phyloP scores from a whole-genome alignment of 2,888 invertebrate genomes.

The Hypselothyrea guttata region DNA sequence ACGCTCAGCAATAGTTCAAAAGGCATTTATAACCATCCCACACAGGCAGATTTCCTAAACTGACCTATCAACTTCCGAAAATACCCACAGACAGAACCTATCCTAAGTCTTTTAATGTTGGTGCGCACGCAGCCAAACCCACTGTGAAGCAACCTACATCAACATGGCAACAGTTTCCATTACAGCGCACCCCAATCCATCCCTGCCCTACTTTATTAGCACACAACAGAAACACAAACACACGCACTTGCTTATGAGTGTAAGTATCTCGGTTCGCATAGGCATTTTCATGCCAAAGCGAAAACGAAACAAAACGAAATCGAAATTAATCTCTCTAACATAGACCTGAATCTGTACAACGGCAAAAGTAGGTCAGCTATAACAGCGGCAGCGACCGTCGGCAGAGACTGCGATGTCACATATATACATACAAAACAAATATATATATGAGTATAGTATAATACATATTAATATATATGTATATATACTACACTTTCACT shows the following conservation, averaged over 20 bases:
- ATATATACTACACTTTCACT: constrained; percentile 94
- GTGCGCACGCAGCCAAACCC: constrained; percentile 6
- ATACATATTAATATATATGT: no score
- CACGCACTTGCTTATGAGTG: constrained; percentile 12
- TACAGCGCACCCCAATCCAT: constrained; percentile 31
- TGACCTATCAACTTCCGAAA: constrained; percentile 64
- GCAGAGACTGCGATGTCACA: constrained; percentile 29
- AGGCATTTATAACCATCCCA: no score
- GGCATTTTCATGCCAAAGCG: constrained; percentile 57
- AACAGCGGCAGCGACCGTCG: constrained; percentile 79
- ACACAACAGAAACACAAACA: constrained; percentile 16
- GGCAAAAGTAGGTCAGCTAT: constrained; percentile 89
- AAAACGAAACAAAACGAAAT: constrained; percentile 70
- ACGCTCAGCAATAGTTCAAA: no score
- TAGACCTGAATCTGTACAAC: constrained; percentile 92
- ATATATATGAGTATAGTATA: no score
- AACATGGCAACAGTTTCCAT: constrained; percentile 67
- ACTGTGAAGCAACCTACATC: constrained; percentile 38
- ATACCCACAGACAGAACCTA: constrained; percentile 48
- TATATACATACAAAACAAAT: constrained; percentile 26
- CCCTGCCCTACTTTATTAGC: constrained; percentile 26
- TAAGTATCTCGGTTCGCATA: constrained; percentile 22
- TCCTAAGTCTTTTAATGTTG: constrained; percentile 68
- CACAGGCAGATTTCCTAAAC: no score
- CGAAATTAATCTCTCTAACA: constrained; percentile 86